Conservation (phyloP, 2,888 invertebrate species). For the Cerceris rybyensis region DNA sequence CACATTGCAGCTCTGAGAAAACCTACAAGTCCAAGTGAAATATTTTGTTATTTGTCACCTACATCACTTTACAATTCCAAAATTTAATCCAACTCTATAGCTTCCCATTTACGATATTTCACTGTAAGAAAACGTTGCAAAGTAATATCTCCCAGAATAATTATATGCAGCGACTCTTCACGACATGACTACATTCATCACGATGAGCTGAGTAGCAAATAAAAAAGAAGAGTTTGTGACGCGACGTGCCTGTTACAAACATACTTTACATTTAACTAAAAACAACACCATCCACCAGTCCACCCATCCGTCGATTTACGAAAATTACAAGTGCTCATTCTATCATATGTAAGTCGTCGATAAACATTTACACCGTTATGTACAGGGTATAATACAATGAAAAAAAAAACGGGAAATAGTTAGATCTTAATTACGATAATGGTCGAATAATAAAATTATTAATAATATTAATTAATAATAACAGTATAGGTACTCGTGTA, state of each 20-base stretch:
- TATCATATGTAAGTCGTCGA: slow-evolving; percentile 67
- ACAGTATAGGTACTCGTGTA: slow-evolving; percentile 39
- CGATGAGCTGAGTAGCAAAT: slow-evolving; percentile 10
- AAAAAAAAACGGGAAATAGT: slow-evolving; percentile 38
- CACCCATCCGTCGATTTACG: slow-evolving; percentile 61
- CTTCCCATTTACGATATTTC: background rate
- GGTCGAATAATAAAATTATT: slow-evolving; percentile 28
- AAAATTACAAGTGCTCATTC: slow-evolving; percentile 74
- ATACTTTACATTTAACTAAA: slow-evolving; percentile 45
- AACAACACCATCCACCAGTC: slow-evolving; percentile 57
- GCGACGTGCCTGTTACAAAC: slow-evolving; percentile 51
- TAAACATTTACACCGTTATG: slow-evolving; percentile 76
- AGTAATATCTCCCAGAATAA: background rate
- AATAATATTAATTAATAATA: slow-evolving; percentile 31
- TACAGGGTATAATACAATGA: slow-evolving; percentile 74
- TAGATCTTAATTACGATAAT: slow-evolving; percentile 34
- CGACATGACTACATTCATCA: slow-evolving; percentile 23
- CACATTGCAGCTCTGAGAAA: no score
- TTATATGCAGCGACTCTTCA: slow-evolving; percentile 25
- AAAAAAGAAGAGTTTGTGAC: slow-evolving; percentile 34
- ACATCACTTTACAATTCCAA: no score
- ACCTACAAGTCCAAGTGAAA: no score
- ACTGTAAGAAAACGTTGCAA: background rate
- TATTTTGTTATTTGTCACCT: no score
- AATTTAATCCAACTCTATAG: no score